A percentile compares a stretch with the other conserved stretches of the same genome.
Evolutionary conservation across 2,888 invertebrate genomes (phyloP).

Genomic region (Protodeltote pygarga): DNA sequence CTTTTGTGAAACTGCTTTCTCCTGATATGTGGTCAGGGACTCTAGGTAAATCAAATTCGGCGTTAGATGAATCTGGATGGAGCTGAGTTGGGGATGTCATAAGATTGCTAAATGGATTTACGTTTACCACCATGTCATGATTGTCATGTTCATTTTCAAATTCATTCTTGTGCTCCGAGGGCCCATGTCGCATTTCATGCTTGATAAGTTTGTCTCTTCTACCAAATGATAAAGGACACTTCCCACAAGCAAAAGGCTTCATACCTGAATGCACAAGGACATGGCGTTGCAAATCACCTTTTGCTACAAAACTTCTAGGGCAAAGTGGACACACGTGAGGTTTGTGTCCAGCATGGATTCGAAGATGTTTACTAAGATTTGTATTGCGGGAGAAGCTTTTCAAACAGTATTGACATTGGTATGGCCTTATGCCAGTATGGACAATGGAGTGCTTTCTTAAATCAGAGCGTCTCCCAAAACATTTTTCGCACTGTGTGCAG

Average conservation of each 20-base stretch:
- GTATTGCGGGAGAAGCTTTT: conserved; percentile 93
- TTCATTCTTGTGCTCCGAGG: too few relatives aligned
- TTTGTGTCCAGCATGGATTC: conserved; percentile 90
- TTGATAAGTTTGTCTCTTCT: conserved; percentile 90
- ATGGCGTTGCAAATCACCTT: conserved; percentile 89
- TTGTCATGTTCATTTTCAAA: conserved; percentile 71
- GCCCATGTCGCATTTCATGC: conserved; percentile 89
- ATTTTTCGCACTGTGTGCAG: conserved; percentile 90
- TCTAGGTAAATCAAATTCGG: conserved; percentile 79
- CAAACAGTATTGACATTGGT: conserved; percentile 90
- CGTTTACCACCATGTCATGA: conserved; percentile 87
- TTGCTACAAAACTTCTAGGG: conserved; percentile 90
- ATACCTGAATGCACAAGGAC: conserved; percentile 89
- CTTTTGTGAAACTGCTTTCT: conserved; percentile 78
- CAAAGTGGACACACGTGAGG: conserved; percentile 91
- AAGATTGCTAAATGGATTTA: conserved; percentile 86
- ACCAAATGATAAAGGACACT: conserved; percentile 89
- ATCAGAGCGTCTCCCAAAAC: conserved; percentile 90
- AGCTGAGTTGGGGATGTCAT: conserved; percentile 76
- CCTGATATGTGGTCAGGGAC: conserved; percentile 85
- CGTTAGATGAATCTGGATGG: conserved; percentile 61
- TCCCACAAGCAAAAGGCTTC: conserved; percentile 89
- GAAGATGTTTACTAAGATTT: conserved; percentile 91
- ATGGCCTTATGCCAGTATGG: conserved; percentile 92
- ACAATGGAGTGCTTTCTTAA: conserved; percentile 91